A percentile compares a stretch with the other conserved stretches of the same genome.
These are phyloP conservation scores for Tubulanus polymorphus DNA, from an alignment of 2,888 invertebrate species.

Conservation along the genomic window DNA sequence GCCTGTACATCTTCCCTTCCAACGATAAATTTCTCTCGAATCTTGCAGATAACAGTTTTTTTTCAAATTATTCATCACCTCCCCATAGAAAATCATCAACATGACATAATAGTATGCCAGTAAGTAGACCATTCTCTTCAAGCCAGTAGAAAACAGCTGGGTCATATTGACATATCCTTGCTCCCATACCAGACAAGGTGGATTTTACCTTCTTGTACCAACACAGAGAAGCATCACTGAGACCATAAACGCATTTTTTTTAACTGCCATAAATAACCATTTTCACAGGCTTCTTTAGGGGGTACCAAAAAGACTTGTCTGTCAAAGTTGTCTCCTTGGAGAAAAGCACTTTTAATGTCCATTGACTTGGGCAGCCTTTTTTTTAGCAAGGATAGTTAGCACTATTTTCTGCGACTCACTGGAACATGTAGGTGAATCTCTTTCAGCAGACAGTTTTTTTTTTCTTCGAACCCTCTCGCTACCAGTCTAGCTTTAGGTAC, in stretches of 20 bases:
- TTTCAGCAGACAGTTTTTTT: neutral
- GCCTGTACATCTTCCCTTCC: neutral
- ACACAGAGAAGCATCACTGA: constrained; percentile 3
- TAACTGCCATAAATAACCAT: neutral
- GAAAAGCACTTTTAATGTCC: constrained; percentile 3
- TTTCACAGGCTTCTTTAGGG: neutral
- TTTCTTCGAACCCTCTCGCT: constrained; percentile 6
- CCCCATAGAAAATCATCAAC: neutral
- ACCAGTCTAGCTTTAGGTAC: constrained; percentile 5
- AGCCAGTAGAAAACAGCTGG: neutral
- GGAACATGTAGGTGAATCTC: neutral
- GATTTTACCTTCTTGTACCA: neutral
- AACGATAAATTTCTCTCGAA: constrained; percentile 1
- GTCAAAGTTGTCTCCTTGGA: neutral
- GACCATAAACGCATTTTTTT: constrained; percentile 6
- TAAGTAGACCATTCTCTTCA: neutral
- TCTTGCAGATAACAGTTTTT: neutral
- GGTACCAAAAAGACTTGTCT: neutral
- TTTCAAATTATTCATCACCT: neutral
- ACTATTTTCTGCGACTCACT: neutral
- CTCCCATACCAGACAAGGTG: neutral
- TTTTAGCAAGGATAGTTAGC: neutral
- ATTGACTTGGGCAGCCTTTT: neutral
- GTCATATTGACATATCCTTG: neutral
- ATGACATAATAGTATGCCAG: neutral